Conservation (phyloP, 2,113 vertebrate species). For the Mionectes macconnelli region DNA sequence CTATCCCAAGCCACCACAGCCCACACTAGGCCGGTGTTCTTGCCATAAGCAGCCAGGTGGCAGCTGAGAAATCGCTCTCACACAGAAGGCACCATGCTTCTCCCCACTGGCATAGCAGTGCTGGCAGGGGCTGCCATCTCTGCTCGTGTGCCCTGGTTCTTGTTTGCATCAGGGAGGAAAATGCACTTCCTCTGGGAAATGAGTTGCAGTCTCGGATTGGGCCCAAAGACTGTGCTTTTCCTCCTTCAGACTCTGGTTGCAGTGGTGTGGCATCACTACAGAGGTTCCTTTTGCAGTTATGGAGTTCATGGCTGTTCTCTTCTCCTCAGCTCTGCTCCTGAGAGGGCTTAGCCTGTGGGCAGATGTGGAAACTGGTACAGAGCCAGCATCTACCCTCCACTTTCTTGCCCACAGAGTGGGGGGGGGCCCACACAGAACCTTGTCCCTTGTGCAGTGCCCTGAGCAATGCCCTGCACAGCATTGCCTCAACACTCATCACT, state of each 20-base stretch:
- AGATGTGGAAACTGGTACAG: background rate
- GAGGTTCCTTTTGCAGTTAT: background rate
- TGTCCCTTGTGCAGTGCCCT: background rate
- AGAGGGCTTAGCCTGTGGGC: background rate
- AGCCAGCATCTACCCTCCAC: background rate
- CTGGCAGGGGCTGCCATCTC: background rate
- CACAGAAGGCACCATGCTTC: rapidly evolving
- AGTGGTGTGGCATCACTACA: background rate
- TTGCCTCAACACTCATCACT: background rate
- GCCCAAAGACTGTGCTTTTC: background rate
- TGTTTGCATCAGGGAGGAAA: background rate
- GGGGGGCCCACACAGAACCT: background rate
- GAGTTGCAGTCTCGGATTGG: background rate
- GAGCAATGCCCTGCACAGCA: background rate
- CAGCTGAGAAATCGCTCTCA: background rate
- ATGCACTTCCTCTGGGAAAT: background rate
- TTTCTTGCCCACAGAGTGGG: background rate
- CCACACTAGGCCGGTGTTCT: background rate
- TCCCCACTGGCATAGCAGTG: background rate
- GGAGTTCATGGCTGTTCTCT: background rate
- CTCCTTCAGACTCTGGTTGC: background rate
- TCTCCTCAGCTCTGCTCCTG: background rate
- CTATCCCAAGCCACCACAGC: background rate
- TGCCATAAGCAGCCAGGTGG: rapidly evolving
- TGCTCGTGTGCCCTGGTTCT: background rate